phyloP scores from a whole-genome alignment of 2,113 vertebrate species.

The Rhea pennata region DNA sequence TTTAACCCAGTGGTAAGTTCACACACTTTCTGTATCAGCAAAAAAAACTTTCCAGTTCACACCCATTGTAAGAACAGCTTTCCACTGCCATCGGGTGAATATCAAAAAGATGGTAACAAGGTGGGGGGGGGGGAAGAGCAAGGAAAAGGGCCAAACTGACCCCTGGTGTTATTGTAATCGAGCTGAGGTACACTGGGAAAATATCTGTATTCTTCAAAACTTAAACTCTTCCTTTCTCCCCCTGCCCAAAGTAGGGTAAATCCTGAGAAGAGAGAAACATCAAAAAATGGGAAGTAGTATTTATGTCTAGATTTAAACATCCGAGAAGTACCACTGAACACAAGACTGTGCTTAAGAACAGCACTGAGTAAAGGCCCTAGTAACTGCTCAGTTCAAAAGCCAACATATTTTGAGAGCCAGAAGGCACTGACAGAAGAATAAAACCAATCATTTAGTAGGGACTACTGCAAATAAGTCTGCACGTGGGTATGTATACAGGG shows the following conservation, averaged over 20 bases:
- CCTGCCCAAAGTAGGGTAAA: not conserved
- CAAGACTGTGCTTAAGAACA: not conserved
- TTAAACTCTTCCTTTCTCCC: not conserved
- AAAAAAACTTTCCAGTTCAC: not conserved
- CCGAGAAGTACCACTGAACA: not conserved
- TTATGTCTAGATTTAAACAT: not conserved
- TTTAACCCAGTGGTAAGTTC: not conserved
- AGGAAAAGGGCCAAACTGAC: fast-evolving
- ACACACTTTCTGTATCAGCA: not conserved
- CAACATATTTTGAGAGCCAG: not conserved
- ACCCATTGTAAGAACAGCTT: not conserved
- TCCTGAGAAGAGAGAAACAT: not conserved
- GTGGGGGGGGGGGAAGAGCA: not conserved
- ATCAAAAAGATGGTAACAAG: not conserved
- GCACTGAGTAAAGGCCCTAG: not conserved
- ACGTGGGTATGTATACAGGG: fast-evolving
- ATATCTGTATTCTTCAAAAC: not conserved
- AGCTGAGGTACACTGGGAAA: not conserved
- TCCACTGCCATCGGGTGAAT: not conserved
- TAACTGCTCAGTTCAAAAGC: not conserved
- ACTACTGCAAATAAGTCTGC: not conserved
- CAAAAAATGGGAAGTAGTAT: not conserved
- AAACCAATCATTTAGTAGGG: not conserved
- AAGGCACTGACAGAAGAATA: not conserved
- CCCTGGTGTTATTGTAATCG: not conserved